Base-by-base conservation (phyloP, 2,888 invertebrate species). In the Siphonodentalium dalli region DNA sequence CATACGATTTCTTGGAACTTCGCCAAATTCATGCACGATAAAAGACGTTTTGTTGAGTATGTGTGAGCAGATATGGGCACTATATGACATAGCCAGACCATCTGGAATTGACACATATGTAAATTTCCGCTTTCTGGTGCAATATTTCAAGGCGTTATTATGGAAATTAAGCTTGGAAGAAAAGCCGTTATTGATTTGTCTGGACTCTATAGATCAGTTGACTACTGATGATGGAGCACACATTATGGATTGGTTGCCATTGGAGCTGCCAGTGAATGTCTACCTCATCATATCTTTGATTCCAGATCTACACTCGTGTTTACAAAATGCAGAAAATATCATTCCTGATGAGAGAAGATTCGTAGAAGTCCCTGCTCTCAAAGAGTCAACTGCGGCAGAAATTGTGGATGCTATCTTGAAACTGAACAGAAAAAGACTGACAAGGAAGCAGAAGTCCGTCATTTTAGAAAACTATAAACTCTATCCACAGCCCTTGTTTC, bases 201-300 rank as follows among this genome's bases (percentile, higher is more conserved):
- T 75, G 4, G 77, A 76, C 46, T 69, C 74, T 3, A 59, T 74
- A 2, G 77, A 77, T 39, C 72, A 75, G 55, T 58, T 77, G 0
- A 33, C 45, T n/a, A 20, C 50, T 3, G 40, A 52, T 5, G 71
- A 77, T 33, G 64, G 71, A 54, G 69, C 72, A 6, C 63, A 71
- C 45, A 27, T 50, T 8, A 51, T 77, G 54, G 48, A 56, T 40
- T 77, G 75, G 75, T 31, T 76, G 23, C 75, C 75, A 1, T 44
- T 52, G 6, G 53, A 57, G 8, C 54, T 74, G 3, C 75, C 75
- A 4, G 41, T 51, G 3, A 53, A 64, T 27, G 74, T 75, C 11
- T 55, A 63, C 45, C 27, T 77, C 13, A 21, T 77, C 7, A 44
- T 75, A 0, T 72, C 75, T 9, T 61, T 66, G 34, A 43, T 72